Conservation (phyloP, 2,113 vertebrate species). For the Panurus biarmicus region DNA sequence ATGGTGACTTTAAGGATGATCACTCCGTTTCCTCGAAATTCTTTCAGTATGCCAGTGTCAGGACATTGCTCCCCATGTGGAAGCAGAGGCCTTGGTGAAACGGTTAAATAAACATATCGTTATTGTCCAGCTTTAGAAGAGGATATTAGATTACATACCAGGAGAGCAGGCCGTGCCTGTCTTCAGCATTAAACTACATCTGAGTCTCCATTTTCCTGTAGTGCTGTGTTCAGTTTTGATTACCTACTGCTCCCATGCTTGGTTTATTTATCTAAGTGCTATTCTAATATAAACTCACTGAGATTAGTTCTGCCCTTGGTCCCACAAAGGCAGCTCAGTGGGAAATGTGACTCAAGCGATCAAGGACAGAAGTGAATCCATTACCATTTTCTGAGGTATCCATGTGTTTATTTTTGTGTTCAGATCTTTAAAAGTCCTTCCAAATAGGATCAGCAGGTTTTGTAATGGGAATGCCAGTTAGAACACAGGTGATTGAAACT, state of each 20-base stretch:
- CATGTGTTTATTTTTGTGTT: neutral
- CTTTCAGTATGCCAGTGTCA: conserved; percentile 54
- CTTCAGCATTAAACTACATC: conserved; percentile 45
- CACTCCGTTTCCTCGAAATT: conserved; percentile 20
- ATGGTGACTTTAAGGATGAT: conserved; percentile 9
- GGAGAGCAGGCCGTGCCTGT: conserved; percentile 35
- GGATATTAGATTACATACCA: conserved; percentile 72
- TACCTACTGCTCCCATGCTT: conserved; percentile 30
- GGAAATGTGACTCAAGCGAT: neutral
- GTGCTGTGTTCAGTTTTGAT: conserved; percentile 45
- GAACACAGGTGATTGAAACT: neutral
- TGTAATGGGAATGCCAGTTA: neutral
- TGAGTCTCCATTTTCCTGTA: conserved; percentile 56
- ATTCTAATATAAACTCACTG: conserved; percentile 55
- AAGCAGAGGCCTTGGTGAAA: conserved; percentile 53
- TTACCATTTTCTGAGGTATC: neutral
- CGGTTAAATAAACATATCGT: conserved; percentile 66
- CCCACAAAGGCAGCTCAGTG: neutral
- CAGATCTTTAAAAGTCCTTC: conserved; percentile 17
- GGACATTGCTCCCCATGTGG: neutral
- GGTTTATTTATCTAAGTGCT: conserved; percentile 63
- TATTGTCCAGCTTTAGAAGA: conserved; percentile 66
- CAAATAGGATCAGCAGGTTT: neutral
- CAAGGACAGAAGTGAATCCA: conserved; percentile 13
- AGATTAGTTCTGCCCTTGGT: neutral